These are phyloP conservation scores for Eurytoma californica DNA, from an alignment of 2,888 invertebrate genomes.

Conservation along the genomic window DNA sequence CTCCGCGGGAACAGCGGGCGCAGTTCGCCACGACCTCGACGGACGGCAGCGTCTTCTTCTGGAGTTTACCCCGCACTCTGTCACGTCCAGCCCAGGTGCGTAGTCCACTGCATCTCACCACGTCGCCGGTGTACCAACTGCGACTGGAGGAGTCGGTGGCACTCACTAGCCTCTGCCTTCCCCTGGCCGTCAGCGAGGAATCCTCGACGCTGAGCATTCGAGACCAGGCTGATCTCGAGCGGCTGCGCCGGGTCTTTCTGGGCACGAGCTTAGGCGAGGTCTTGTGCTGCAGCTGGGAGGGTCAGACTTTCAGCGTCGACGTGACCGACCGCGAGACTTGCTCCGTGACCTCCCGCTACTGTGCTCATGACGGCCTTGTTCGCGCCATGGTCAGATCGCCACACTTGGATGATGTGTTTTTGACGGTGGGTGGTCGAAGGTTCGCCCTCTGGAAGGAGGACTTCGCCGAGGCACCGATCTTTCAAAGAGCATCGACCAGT, in stretches of 20 bases:
- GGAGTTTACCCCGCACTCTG: constrained; percentile 66
- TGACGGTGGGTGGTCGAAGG: constrained; percentile 86
- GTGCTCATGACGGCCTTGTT: constrained; percentile 84
- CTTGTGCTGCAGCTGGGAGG: constrained; percentile 79
- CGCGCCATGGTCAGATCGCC: constrained; percentile 80
- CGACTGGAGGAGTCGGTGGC: constrained; percentile 11
- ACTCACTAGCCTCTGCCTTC: constrained; percentile 56
- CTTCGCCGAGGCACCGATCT: constrained; percentile 78
- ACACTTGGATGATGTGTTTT: constrained; percentile 79
- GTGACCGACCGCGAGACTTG: constrained; percentile 78
- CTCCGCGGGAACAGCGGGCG: constrained; percentile 54
- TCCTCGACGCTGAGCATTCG: constrained; percentile 26
- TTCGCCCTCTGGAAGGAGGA: constrained; percentile 86
- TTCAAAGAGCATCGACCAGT: constrained; percentile 80
- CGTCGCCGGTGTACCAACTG: constrained; percentile 42
- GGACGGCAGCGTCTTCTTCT: constrained; percentile 69
- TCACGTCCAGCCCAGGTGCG: constrained; percentile 34
- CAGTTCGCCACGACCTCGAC: constrained; percentile 70
- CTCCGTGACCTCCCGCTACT: constrained; percentile 69
- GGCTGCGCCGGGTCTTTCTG: constrained; percentile 42
- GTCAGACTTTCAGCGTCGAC: constrained; percentile 81
- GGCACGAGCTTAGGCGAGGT: constrained; percentile 69
- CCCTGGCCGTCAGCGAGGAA: constrained; percentile 52
- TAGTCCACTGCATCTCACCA: constrained; percentile 45
- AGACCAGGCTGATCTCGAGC: constrained; percentile 30